Percentiles rank a stretch among this genome's conserved stretches.
These are phyloP conservation scores for Anolis sagrei DNA, from an alignment of 2,113 vertebrate species.

Conservation along the genomic window DNA sequence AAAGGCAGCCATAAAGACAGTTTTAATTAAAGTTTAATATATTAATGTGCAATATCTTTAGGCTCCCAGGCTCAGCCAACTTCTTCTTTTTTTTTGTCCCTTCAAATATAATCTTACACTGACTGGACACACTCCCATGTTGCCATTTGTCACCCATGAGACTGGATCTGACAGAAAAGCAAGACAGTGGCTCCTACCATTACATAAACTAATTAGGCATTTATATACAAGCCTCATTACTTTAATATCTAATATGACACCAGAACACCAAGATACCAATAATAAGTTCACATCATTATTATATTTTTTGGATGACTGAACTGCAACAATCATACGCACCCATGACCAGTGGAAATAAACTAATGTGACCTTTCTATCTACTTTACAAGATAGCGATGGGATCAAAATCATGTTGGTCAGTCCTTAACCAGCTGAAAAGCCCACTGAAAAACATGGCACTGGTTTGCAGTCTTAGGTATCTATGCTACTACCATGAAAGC, in stretches of 20 bases:
- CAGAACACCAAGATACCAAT: slow-evolving; percentile 5
- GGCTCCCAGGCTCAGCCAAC: not conserved
- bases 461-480: too few species aligned
- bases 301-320: slow-evolving; percentile 39
- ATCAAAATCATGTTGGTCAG: not conserved
- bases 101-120: slow-evolving; percentile 20
- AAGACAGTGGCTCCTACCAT: slow-evolving; percentile 20
- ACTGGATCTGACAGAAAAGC: not conserved
- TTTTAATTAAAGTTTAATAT: slow-evolving; percentile 36
- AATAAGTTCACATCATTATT: slow-evolving; percentile 49
- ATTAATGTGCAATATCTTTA: slow-evolving; percentile 6
- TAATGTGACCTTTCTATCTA: not conserved
- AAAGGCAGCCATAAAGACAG: not conserved
- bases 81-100: slow-evolving; percentile 21
- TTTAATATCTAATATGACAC: slow-evolving; percentile 40
- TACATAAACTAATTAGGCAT: slow-evolving; percentile 52
- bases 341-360: not conserved
- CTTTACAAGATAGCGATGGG: not conserved
- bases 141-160: slow-evolving; percentile 3
- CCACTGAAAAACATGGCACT: not conserved
- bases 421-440: not conserved
- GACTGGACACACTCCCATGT: slow-evolving; percentile 29
- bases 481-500: too few species aligned
- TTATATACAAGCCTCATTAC: slow-evolving; percentile 30
- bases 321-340: too few species aligned